Conservation (phyloP, 2,888 invertebrate species). For the Clistopyga incitator region DNA sequence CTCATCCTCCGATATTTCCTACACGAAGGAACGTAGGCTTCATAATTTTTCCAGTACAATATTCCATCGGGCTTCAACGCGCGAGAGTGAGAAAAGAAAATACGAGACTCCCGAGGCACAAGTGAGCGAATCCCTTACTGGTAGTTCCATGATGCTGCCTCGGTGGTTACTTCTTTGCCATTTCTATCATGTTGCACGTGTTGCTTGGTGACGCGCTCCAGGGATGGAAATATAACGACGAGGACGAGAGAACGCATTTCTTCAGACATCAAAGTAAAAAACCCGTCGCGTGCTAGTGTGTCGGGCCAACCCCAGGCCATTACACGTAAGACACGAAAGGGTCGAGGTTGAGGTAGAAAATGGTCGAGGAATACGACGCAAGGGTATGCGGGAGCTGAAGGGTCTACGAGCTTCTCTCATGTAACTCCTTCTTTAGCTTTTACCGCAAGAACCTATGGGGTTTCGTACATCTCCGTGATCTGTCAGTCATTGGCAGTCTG, state of each 20-base stretch:
- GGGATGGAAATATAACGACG: slow-evolving; percentile 43
- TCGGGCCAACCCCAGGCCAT: slow-evolving; percentile 69
- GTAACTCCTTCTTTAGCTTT: not conserved
- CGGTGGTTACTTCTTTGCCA: slow-evolving; percentile 18
- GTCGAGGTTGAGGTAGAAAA: slow-evolving; percentile 22
- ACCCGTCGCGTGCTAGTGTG: slow-evolving; percentile 55
- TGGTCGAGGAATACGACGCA: slow-evolving; percentile 12
- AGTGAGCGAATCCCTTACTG: not conserved
- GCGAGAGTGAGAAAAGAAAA: slow-evolving; percentile 8
- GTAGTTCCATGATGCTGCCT: slow-evolving; percentile 23
- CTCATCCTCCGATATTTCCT: slow-evolving; percentile 39
- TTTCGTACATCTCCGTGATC: not conserved
- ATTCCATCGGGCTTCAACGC: slow-evolving; percentile 25
- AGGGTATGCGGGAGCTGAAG: slow-evolving; percentile 24
- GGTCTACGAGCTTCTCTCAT: not conserved
- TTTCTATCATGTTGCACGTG: slow-evolving; percentile 9
- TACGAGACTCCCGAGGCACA: slow-evolving; percentile 7
- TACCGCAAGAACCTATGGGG: not conserved
- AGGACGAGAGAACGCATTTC: slow-evolving; percentile 62
- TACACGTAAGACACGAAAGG: slow-evolving; percentile 68
- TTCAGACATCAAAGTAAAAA: slow-evolving; percentile 75
- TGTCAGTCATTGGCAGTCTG: not conserved
- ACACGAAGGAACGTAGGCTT: slow-evolving; percentile 43
- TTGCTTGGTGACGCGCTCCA: slow-evolving; percentile 12
- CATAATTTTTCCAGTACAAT: slow-evolving; percentile 56